Evolutionary conservation across 1,140 invertebrate species (phyloP), one percentile per base, ranked within the genome.

Genomic region (Chymomyza costata): DNA sequence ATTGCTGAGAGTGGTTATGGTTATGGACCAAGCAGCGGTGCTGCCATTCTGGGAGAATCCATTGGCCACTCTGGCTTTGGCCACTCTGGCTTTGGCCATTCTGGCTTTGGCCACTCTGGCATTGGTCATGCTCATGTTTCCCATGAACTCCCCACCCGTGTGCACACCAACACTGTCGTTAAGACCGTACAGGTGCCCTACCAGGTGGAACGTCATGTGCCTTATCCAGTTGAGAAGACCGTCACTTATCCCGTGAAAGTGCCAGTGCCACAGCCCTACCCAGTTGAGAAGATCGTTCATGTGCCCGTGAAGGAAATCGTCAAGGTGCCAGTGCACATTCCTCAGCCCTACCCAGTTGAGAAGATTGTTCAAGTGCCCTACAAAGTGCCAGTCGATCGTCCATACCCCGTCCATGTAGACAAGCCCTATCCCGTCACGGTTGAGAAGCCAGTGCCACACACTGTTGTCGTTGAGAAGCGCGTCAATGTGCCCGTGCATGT

Each of bases 271-370:
- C 89, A 91, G 74, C 90, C 89, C 62, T 90, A 90, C 82, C 88
- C 89, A 64, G 89, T 90, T 46, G 84, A 89, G 81, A 89, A 89
- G 85, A 86, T 88, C 85, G 85, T 90, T 68, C 87, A 89, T 62
- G 83, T 87, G 85, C 80, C 88, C 85, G 86, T 89, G 68, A 88
- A 89, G 86, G 86, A 89, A 88, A 87, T 89, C 87, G 84, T 91
- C n/a, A 91, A 91, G 70, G 88, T 91, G 49, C 88, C 89, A 51
- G 89, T 90, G 13, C 87, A 90, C 56, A 89, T 92, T 8, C 89
- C 91, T 46, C 89, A 92, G 66, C 91, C 91, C 45, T 92, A 92
- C 80, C 88, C 89, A 50, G 88, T 89, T 19, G 88, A 89, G 56
- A 89, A 88, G 62, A 74, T 88, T 35, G 62, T 90, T 19, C 74